Percentiles rank a stretch among this genome's conserved stretches.
These are phyloP conservation scores for Ara ararauna DNA, from an alignment of 2,797 vertebrate genomes.

Conservation along the genomic window DNA sequence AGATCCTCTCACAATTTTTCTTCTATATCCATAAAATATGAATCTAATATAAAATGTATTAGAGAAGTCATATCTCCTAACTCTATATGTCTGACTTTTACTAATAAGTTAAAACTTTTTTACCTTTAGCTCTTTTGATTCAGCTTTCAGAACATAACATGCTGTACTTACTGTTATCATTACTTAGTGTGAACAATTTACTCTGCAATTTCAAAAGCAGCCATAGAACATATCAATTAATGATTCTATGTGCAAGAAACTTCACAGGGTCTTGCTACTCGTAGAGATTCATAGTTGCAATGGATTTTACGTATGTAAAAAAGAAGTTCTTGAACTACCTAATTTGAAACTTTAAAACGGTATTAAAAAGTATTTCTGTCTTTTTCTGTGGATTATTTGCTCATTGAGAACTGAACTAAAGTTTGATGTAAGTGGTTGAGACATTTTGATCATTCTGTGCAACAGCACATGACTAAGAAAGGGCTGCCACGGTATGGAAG, in stretches of 20 bases:
- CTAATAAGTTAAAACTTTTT: background rate
- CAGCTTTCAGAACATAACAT: background rate
- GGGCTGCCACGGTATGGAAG: background rate
- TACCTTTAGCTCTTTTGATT: background rate
- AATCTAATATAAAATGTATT: slow-evolving; percentile 25
- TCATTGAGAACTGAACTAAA: slow-evolving; percentile 6
- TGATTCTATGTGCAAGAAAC: slow-evolving; percentile 9
- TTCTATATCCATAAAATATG: background rate
- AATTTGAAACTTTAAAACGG: slow-evolving; percentile 47
- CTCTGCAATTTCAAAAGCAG: background rate
- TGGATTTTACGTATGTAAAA: slow-evolving; percentile 60
- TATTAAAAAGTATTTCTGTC: slow-evolving; percentile 32
- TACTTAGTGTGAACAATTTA: background rate
- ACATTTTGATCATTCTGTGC: background rate
- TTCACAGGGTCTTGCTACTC: slow-evolving; percentile 45
- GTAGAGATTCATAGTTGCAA: slow-evolving; percentile 39
- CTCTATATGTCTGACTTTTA: background rate
- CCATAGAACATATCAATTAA: background rate
- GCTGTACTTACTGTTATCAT: background rate
- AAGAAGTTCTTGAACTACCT: slow-evolving; percentile 42
- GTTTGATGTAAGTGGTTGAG: slow-evolving; percentile 6
- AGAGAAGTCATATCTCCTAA: background rate
- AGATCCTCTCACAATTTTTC: background rate
- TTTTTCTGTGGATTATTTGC: slow-evolving; percentile 33
- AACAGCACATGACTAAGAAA: background rate